A percentile compares a stretch with the other conserved stretches of the same genome.
These are phyloP conservation scores for Telmatochromis sp. DNA, from an alignment of 2,113 vertebrate genomes.

Conservation along the genomic window DNA sequence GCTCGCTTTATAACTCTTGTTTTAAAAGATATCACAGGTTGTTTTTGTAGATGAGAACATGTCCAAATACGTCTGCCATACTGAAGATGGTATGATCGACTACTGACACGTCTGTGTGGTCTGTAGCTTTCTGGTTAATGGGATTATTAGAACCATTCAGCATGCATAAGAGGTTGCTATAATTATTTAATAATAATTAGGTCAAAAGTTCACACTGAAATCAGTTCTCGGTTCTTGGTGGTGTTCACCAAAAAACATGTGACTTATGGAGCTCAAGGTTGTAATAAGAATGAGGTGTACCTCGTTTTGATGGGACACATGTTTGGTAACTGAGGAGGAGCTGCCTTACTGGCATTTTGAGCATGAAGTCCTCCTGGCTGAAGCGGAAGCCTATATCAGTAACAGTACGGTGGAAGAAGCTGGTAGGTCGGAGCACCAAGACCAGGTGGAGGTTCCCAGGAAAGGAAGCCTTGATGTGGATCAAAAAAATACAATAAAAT, in stretches of 20 bases:
- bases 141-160: neutral
- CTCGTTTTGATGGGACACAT: conserved; percentile 41
- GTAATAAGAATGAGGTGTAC: conserved; percentile 10
- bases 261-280: neutral
- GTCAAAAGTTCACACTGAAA: neutral
- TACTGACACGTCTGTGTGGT: neutral
- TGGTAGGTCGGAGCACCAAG: conserved; percentile 90
- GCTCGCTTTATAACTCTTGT: neutral
- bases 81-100: neutral
- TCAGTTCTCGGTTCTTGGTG: neutral
- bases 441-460: conserved; percentile 92
- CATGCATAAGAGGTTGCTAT: neutral
- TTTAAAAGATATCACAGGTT: neutral
- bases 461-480: conserved; percentile 79
- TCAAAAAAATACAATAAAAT: neutral
- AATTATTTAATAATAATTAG: neutral
- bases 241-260: conserved; percentile 6
- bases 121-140: neutral
- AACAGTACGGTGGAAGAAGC: conserved; percentile 94
- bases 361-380: conserved; percentile 94
- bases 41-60: neutral
- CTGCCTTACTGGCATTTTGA: conserved; percentile 87
- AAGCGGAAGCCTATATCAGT: conserved; percentile 95
- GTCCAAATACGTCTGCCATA: neutral
- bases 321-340: conserved; percentile 49